Conservation (phyloP, 2,888 invertebrate genomes). For the Volucella zonaria region DNA sequence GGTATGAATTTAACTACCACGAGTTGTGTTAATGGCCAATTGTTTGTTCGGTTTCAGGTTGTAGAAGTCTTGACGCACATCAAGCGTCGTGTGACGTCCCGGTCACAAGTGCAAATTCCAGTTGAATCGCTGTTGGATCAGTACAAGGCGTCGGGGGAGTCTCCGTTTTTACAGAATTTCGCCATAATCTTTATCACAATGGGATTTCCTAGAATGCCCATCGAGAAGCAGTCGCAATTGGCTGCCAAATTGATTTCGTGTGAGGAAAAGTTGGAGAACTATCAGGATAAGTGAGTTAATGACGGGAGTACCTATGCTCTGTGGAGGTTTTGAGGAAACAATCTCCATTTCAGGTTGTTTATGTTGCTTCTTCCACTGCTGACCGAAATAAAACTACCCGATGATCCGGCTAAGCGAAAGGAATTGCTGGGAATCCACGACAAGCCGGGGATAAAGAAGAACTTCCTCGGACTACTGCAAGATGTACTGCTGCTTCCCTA, state of each 20-base stretch:
- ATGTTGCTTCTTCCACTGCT: conserved; percentile 91
- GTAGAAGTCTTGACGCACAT: conserved; percentile 96
- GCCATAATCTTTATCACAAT: conserved; percentile 96
- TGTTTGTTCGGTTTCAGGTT: conserved; percentile 84
- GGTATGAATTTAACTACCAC: conserved; percentile 79
- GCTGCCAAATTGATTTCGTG: conserved; percentile 90
- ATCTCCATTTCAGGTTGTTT: conserved; percentile 86
- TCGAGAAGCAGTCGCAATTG: conserved; percentile 89
- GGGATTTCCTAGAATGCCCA: conserved; percentile 92
- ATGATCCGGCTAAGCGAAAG: conserved; percentile 86
- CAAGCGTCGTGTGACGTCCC: conserved; percentile 93
- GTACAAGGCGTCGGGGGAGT: conserved; percentile 87
- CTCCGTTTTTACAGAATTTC: conserved; percentile 93
- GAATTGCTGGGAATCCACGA: conserved; percentile 88
- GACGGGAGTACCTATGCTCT: conserved; percentile 16
- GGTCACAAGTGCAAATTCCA: conserved; percentile 92
- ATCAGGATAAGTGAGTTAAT: conserved; percentile 89
- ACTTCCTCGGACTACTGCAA: conserved; percentile 89
- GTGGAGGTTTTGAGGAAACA: background rate
- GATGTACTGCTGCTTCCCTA: conserved; percentile 94
- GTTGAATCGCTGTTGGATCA: conserved; percentile 91
- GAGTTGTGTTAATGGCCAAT: background rate
- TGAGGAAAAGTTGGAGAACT: conserved; percentile 90
- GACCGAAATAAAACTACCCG: conserved; percentile 86
- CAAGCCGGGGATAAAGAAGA: conserved; percentile 84